Percentiles rank a stretch among this genome's conserved stretches.
phyloP scores from a whole-genome alignment of 2,888 invertebrate genomes.

The Drosophila nr. perissopoda region DNA sequence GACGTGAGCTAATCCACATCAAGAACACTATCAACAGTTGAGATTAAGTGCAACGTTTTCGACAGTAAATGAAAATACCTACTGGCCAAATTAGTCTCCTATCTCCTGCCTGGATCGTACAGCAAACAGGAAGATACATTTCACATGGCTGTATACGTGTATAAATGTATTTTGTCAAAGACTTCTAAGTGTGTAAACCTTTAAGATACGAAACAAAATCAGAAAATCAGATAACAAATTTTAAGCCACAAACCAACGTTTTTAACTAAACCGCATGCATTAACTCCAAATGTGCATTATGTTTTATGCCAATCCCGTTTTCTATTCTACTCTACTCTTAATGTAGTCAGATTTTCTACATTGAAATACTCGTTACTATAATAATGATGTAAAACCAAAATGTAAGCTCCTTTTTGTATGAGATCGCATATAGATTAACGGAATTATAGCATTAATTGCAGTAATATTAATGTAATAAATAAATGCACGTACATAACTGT shows the following conservation, averaged over 20 bases:
- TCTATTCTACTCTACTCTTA: conserved; percentile 36
- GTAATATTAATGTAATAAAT: conserved; percentile 33
- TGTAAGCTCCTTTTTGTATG: conserved; percentile 37
- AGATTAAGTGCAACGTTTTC: conserved; percentile 39
- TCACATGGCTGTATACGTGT: conserved; percentile 69
- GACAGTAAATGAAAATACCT: conserved; percentile 27
- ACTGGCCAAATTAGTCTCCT: conserved; percentile 75
- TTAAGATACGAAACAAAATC: conserved; percentile 37
- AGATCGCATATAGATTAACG: conserved; percentile 37
- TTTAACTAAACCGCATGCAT: conserved; percentile 60
- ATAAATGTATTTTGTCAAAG: conserved; percentile 74
- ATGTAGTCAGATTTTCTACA: conserved; percentile 59
- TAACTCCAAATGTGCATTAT: conserved; percentile 47
- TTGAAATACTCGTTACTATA: conserved; percentile 48
- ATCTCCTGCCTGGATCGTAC: conserved; percentile 21
- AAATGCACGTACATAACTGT: conserved; percentile 32
- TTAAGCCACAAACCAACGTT: conserved; percentile 40
- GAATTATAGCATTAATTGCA: conserved; percentile 38
- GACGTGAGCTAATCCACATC: conserved; percentile 14
- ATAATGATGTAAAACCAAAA: conserved; percentile 8
- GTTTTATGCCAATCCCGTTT: conserved; percentile 55
- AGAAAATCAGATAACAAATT: conserved; percentile 30
- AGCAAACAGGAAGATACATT: conserved; percentile 47
- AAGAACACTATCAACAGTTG: conserved; percentile 19
- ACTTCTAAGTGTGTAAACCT: conserved; percentile 75